Conservation (phyloP, 2,888 invertebrate genomes). For the Atethmia centrago region DNA sequence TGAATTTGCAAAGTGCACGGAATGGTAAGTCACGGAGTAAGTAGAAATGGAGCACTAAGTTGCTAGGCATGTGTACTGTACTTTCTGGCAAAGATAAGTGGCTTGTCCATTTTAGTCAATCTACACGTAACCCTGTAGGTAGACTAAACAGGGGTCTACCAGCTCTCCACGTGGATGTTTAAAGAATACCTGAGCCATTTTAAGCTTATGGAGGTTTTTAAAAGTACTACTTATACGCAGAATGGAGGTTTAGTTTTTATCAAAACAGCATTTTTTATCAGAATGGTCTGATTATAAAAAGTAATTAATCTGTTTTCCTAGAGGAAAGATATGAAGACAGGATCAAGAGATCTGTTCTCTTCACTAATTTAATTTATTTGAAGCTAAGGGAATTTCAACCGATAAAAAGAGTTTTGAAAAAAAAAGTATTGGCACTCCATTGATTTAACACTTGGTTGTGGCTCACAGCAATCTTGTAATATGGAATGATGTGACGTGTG, state of each 20-base stretch:
- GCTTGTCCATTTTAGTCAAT: neutral
- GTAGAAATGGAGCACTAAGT: conserved; percentile 32
- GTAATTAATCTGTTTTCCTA: neutral
- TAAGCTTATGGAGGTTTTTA: too few relatives aligned
- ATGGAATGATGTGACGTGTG: neutral
- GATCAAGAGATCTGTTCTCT: neutral
- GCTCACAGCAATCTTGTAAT: conserved; percentile 8
- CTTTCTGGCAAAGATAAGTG: neutral
- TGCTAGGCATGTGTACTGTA: conserved; percentile 1
- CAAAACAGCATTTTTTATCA: neutral
- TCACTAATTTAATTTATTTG: too few relatives aligned
- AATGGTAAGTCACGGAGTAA: conserved; percentile 15
- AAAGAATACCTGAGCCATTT: too few relatives aligned
- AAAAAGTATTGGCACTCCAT: conserved; percentile 25
- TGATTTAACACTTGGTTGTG: neutral
- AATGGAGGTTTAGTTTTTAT: neutral
- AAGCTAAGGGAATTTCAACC: too few relatives aligned
- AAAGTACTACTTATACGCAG: neutral
- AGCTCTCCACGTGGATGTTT: too few relatives aligned
- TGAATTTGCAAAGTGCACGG: conserved; percentile 52
- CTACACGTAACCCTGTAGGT: neutral
- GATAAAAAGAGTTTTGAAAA: neutral
- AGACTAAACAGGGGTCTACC: neutral
- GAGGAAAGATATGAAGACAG: neutral
- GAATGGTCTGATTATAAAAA: neutral